Evolutionary conservation across 2,113 vertebrate genomes (phyloP).

Genomic region (Microcebus ravelobensis): DNA sequence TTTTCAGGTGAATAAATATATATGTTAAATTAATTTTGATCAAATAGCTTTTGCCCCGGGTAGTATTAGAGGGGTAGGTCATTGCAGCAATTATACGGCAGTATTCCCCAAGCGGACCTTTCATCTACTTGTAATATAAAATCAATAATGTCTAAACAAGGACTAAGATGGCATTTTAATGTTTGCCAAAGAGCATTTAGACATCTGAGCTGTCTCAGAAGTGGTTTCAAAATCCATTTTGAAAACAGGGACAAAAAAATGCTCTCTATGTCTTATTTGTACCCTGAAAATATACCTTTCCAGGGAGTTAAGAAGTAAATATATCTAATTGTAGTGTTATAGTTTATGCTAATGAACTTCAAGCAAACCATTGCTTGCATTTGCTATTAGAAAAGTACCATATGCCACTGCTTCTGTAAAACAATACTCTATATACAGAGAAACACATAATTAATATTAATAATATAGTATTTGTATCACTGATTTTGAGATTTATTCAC

Average conservation of each 20-base stretch:
- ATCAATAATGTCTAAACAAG: slow-evolving; percentile 83
- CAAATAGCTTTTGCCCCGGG: slow-evolving; percentile 67
- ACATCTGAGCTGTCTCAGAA: slow-evolving; percentile 74
- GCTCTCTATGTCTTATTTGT: neutral
- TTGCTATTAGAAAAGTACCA: neutral
- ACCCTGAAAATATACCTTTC: neutral
- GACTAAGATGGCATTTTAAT: slow-evolving; percentile 83
- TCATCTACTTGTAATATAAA: slow-evolving; percentile 84
- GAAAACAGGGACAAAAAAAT: slow-evolving; percentile 57
- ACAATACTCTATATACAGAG: neutral
- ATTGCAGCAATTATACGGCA: slow-evolving; percentile 79
- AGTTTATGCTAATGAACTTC: neutral
- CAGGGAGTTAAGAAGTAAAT: neutral
- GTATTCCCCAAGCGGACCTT: slow-evolving; percentile 69
- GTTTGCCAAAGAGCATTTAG: slow-evolving; percentile 76
- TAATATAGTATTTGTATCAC: neutral
- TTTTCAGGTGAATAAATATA: slow-evolving; percentile 65
- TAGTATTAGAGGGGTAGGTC: slow-evolving; percentile 68
- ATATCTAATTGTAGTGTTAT: neutral
- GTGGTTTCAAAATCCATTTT: slow-evolving; percentile 63
- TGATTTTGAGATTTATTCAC: neutral
- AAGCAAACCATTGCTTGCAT: neutral
- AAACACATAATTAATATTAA: neutral
- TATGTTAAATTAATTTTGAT: slow-evolving; percentile 76
- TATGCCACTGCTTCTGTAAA: neutral